Evolutionary conservation across 2,797 vertebrate genomes (phyloP), one percentile per base, ranked within the genome.

Genomic region (Clarias fuscus): DNA sequence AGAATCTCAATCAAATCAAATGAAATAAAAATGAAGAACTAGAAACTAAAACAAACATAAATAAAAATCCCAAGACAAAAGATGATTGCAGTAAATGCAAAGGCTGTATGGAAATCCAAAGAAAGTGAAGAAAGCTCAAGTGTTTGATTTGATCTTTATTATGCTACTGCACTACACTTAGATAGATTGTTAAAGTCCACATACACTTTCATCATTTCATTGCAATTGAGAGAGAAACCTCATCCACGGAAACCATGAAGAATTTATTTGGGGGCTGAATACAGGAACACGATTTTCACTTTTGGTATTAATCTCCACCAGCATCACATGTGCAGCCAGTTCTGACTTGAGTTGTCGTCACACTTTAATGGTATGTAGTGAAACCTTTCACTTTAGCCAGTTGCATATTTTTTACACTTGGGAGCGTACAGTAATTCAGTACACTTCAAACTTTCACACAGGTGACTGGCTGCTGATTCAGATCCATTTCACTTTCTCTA

Each of bases 111-210:
- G 37, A 81, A 33, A 30, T n/a, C 40, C 83, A 80, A 89, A 88
- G 79, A 87, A 89, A 77, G 43, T 70, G 27, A 85, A 91, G 93
- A 95, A 96, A 96, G 95, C 95, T 20, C 94, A 94, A 93, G 40
- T 27, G 65, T 43, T 95, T 94, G 94, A 93, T 90, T 96, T 91
- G 88, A 91, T 88, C 96, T 97, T 97, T 99, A 97, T 99, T 98
- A 92, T 90, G 92, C 96, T 97, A 97, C 92, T 92, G 80, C 86
- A 96, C 97, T 97, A 98, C 97, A 96, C 95, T 97, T 95, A 99
- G 97, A 98, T 94, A 95, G 95, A 97, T 94, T 94, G 84, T 76
- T 95, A 95, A 94, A 95, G 95, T 93, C 95, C 96, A 98, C 96
- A 96, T 90, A 97, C 96, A 96, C 56, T 86, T 95, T 94, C 94